Conservation (phyloP, 2,888 invertebrate species). For the Watsonalla cultraria region DNA sequence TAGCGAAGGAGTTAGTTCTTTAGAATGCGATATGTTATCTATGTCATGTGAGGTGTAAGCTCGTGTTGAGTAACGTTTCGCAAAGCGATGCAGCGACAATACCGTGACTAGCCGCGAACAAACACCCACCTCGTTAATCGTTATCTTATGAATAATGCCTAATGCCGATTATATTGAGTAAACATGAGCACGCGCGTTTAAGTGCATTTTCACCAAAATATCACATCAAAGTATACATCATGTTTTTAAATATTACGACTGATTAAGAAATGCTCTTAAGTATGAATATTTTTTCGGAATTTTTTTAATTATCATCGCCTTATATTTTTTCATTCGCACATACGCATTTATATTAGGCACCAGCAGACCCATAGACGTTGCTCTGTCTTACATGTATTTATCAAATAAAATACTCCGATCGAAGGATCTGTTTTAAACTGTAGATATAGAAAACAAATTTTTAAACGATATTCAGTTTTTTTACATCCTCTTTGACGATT, state of each 20-base stretch:
- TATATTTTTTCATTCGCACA: too few relatives aligned
- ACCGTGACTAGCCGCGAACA: constrained; percentile 68
- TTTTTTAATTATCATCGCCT: too few relatives aligned
- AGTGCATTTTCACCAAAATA: constrained; percentile 67
- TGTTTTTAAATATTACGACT: constrained; percentile 20
- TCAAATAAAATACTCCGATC: too few relatives aligned
- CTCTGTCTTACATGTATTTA: too few relatives aligned
- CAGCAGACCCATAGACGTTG: too few relatives aligned
- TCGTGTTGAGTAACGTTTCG: constrained; percentile 65
- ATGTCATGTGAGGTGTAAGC: constrained; percentile 34
- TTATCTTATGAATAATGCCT: constrained; percentile 79
- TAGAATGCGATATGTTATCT: constrained; percentile 42
- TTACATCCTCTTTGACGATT: too few relatives aligned
- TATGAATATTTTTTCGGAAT: too few relatives aligned
- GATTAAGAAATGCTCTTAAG: too few relatives aligned
- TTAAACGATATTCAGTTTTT: too few relatives aligned
- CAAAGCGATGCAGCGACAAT: constrained; percentile 70
- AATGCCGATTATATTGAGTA: constrained; percentile 75
- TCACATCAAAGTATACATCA: constrained; percentile 44
- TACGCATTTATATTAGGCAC: too few relatives aligned
- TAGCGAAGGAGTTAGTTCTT: background rate
- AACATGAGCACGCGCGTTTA: constrained; percentile 63
- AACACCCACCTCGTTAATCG: constrained; percentile 66
- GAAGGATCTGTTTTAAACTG: too few relatives aligned
- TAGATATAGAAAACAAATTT: too few relatives aligned